These are phyloP conservation scores for Dolichallabes microphthalmus DNA, from an alignment of 2,113 vertebrate genomes.

Conservation along the genomic window DNA sequence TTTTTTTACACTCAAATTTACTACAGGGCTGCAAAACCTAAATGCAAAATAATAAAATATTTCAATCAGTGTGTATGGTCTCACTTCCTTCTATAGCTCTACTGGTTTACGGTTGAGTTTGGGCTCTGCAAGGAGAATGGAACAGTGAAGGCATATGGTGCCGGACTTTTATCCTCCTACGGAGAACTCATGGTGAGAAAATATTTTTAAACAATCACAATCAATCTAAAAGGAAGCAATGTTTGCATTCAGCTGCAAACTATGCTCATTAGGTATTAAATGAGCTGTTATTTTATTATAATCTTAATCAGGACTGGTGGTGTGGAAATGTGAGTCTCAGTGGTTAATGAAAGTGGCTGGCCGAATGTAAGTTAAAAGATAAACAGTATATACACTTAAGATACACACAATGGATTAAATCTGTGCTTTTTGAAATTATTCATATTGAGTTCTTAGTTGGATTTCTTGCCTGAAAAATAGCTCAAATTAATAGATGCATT, in stretches of 20 bases:
- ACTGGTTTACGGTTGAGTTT: slow-evolving; percentile 82
- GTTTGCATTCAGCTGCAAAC: neutral
- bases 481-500: too few species aligned
- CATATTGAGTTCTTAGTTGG: too few species aligned
- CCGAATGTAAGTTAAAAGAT: too few species aligned
- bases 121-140: slow-evolving; percentile 80
- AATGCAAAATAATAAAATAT: neutral
- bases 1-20: neutral
- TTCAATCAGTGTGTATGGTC: neutral
- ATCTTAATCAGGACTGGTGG: neutral
- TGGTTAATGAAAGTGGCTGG: too few species aligned
- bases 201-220: neutral
- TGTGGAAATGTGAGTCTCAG: too few species aligned
- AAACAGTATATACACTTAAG: too few species aligned
- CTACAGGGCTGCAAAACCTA: neutral
- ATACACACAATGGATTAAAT: too few species aligned
- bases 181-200: slow-evolving; percentile 75
- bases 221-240: neutral
- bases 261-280: neutral
- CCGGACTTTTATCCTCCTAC: slow-evolving; percentile 78
- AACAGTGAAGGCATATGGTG: slow-evolving; percentile 75
- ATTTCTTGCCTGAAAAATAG: too few species aligned
- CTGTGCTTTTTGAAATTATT: too few species aligned
- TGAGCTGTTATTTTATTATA: neutral
- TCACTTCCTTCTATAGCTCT: slow-evolving; percentile 62